Base-by-base conservation (phyloP, 23 tunicate species). In the Clavelina lepadiformis region DNA sequence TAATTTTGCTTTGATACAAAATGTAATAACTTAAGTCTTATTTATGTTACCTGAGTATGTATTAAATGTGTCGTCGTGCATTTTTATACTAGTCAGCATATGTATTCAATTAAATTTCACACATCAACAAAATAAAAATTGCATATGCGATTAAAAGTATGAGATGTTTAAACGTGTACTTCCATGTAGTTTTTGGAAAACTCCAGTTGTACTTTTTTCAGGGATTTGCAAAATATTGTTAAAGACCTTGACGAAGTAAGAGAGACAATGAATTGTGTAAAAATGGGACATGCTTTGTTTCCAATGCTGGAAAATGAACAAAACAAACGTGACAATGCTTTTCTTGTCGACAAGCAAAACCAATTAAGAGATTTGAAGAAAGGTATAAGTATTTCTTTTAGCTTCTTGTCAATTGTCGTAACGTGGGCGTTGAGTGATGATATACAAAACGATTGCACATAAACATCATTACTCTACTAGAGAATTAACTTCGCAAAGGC, bases 201-300 rank as follows among this genome's bases (percentile, higher is more conserved):
- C n/a, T n/a, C n/a, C n/a, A n/a, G n/a, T 67, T 29, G 4, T 7
- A 15, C 5, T 57, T 57, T 67, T 34, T 59, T 29, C 51, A 81
- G 88, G 25, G 75, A 81, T 34, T 65, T 72, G 23, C 75, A 69
- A 64, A 72, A 56, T 54, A 38, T 81, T 27, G 63, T 44, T 7
- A 72, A 72, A 54, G 88, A 81, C 32, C 61, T 72, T 6, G 50
- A 15, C 5, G 33, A 36, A 8, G 63, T 81, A 2, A 45, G 59
- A 21, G 65, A 73, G 29, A 64, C 69, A 18, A 36, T 67, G 37
- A 27, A 59, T 3, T 63, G 56, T 26, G 88, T 81, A 21, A 86
- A 86, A 56, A 68, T 86, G 81, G 95, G 95, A 3, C 82, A 79
- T 50, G 73, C 88, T 15, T 35, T 81, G 58, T 81, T 72, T 64